Evolutionary conservation across 1,140 invertebrate genomes (phyloP).

Genomic region (Gonioctena quinquepunctata): DNA sequence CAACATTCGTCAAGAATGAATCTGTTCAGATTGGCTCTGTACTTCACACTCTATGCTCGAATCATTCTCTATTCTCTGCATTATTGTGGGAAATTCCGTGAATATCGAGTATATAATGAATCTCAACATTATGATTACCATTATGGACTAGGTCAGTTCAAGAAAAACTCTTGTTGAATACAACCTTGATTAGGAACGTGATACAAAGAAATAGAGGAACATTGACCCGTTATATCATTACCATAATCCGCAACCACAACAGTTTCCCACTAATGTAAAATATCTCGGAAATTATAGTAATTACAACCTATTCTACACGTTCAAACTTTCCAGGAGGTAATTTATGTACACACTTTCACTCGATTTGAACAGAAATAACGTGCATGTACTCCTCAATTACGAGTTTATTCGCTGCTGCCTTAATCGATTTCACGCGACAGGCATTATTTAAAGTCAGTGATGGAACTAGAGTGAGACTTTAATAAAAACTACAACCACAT

Average conservation of each 20-base stretch:
- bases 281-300: background rate
- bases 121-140: no score
- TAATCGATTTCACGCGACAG: no score
- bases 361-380: background rate
- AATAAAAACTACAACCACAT: no score
- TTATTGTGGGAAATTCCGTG: no score
- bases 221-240: background rate
- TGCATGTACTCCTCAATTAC: background rate
- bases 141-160: background rate
- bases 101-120: no score
- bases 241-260: background rate
- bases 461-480: no score
- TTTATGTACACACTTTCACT: background rate
- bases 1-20: no score
- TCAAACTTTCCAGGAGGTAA: background rate
- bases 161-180: background rate
- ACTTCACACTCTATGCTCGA: no score
- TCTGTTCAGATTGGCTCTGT: no score
- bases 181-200: no score
- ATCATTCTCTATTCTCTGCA: no score
- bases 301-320: background rate
- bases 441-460: no score
- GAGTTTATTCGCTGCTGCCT: background rate
- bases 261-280: background rate
- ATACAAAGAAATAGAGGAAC: background rate